Percentiles rank a stretch among this genome's conserved stretches.
Conservation (phyloP, 2,888 invertebrate genomes). For the Muschampia plurimacula region DNA sequence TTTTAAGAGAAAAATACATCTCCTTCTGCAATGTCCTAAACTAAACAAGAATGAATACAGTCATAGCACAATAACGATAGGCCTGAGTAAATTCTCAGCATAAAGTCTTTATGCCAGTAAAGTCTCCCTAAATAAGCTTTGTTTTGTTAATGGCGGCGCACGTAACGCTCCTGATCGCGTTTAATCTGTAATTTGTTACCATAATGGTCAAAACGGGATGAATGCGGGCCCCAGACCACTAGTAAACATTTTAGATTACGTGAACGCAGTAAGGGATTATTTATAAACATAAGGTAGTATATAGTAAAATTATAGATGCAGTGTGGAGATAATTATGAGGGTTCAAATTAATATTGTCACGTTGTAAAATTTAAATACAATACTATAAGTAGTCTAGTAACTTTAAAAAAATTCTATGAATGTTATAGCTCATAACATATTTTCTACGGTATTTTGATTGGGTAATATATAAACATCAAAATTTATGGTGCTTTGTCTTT, state of each 20-base stretch:
- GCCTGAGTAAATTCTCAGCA: background rate
- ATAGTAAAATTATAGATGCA: background rate
- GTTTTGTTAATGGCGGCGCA: slow-evolving; percentile 26
- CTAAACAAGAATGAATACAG: too few relatives aligned
- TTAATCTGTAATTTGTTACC: slow-evolving; percentile 39
- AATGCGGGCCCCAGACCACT: slow-evolving; percentile 27
- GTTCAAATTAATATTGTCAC: too few relatives aligned
- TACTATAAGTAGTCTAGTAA: too few relatives aligned
- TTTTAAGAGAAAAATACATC: too few relatives aligned
- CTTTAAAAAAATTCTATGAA: too few relatives aligned
- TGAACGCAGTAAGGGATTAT: background rate
- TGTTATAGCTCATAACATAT: too few relatives aligned
- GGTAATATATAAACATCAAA: too few relatives aligned
- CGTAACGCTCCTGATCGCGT: slow-evolving; percentile 19
- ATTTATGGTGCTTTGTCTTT: too few relatives aligned
- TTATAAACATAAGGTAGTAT: background rate
- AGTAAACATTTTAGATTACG: slow-evolving; percentile 29
- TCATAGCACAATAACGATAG: too few relatives aligned
- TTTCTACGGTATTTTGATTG: too few relatives aligned
- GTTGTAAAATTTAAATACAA: too few relatives aligned
- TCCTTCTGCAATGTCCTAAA: too few relatives aligned
- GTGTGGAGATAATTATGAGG: background rate
- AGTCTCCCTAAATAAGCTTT: slow-evolving; percentile 16
- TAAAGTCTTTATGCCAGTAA: slow-evolving; percentile 1
- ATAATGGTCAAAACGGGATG: slow-evolving; percentile 34